Evolutionary conservation across 2,888 invertebrate species (phyloP), one percentile per base, ranked within the genome.

Genomic region (Antheraea yamamai): DNA sequence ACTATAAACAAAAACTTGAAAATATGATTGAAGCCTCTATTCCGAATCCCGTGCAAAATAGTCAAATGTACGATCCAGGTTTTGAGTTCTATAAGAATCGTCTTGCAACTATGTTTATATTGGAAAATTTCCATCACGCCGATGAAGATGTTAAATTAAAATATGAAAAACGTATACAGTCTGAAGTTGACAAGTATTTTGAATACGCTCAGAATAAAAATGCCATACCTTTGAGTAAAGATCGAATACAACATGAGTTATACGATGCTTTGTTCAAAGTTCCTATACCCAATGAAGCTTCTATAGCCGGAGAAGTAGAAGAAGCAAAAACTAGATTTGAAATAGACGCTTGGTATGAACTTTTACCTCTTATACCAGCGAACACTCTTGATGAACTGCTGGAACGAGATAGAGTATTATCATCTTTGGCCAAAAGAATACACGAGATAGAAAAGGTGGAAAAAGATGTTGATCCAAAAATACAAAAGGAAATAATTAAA

Each of bases 61-160:
- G 74, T 8, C 79, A 85, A 75, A 74, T 76, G 2, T 79, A 83
- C 61, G 87, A 89, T 75, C 89, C 91, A 74, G 88, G 84, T 4
- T 91, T 91, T 80, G 88, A 91, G 80, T 84, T 92, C 73, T 92
- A 90, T 73, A 92, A 91, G 79, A 85, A 84, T 77, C 84, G 85
- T 8, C 80, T 92, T 76, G 85, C 88, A n/a, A 83, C 86, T 30
- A 84, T 86, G 78, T 92, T 91, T 79, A 88, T 92, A 76, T 81
- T 92, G 74, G 87, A 91, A 75, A 91, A 92, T 74, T 91, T 91
- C 79, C 92, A 92, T 75, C 85, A 90, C 73, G 81, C 83, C 2
- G 81, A 84, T 75, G 88, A 90, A 74, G 79, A 82, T 68, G 76
- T 83, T 6, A 91, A 89, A 79, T 73, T 78, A 3, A 87, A 86